phyloP scores from a whole-genome alignment of 2,113 vertebrate species.

The Microcebus tavaratra region DNA sequence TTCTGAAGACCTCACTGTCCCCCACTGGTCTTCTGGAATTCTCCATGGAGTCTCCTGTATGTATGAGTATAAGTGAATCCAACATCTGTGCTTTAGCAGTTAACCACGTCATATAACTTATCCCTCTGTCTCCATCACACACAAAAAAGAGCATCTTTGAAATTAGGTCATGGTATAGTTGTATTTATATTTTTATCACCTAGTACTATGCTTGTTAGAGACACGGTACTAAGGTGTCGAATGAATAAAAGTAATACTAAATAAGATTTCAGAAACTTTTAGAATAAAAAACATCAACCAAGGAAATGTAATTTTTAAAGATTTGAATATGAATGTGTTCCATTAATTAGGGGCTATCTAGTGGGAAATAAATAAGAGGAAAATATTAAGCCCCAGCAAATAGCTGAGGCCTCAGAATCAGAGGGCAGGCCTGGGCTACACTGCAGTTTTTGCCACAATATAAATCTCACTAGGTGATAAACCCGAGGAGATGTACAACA shows the following conservation, averaged over 20 bases:
- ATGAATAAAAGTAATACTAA: not conserved
- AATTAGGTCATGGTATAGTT: not conserved
- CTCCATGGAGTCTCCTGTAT: not conserved
- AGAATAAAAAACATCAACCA: not conserved
- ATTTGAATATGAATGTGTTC: not conserved
- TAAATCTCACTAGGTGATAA: constrained; percentile 82
- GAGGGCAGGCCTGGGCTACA: not conserved
- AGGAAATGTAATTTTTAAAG: not conserved
- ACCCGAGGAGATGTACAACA: constrained; percentile 72
- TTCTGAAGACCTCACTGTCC: not conserved
- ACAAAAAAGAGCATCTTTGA: not conserved
- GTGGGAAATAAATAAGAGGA: not conserved
- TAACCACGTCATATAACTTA: not conserved
- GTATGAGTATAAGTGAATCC: not conserved
- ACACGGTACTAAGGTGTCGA: not conserved
- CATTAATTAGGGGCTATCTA: not conserved
- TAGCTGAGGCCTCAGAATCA: not conserved
- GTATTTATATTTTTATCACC: not conserved
- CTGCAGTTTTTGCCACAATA: constrained; percentile 66
- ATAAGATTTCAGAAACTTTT: not conserved
- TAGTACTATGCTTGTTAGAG: not conserved
- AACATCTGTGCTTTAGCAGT: not conserved
- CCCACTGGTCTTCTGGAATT: not conserved
- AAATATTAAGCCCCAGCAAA: not conserved
- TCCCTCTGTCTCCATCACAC: not conserved